Base-by-base conservation (phyloP, 1,140 invertebrate genomes). In the Maconellicoccus hirsutus region DNA sequence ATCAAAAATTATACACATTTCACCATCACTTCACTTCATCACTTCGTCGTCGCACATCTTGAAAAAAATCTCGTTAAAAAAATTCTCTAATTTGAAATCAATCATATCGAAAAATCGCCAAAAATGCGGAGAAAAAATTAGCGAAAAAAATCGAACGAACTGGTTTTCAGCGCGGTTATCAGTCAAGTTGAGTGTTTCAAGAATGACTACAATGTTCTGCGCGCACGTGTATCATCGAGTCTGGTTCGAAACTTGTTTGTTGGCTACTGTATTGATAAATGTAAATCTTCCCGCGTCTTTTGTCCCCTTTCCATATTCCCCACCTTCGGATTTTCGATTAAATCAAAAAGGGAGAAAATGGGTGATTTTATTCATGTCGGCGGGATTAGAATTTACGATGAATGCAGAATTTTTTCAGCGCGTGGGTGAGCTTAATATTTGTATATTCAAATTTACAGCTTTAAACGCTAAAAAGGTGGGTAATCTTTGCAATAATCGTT, bases 201-300 rank as follows among this genome's bases (percentile, higher is more conserved):
- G 61, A 66, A 66, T 61, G 61, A 66, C 61, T 59, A 59, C 52
- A 66, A 66, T 66, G 61, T 66, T 66, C 21, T 4, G 25, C 61
- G 61, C 22, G 61, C 61, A 66, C 61, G 61, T 66, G 61, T 26
- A 66, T 66, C 61, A 25, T 23, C 21, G 22, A 23, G 61, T 66
- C 61, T 66, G 61, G 61, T 66, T 66, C 1, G 22, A 25, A 26
- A 66, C 61, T 66, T 66, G 61, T 66, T 66, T 8, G 25, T 66
- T 26, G 61, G 61, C 61, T 66, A 66, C 61, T 66, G 61, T 66
- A 25, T 66, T 26, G 61, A 66, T 66, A 66, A 66, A 66, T 26
- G 61, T 25, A 66, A 66, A 25, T 66, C 10, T 66, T 66, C 61
- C 61, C 61, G 61, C 61, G 61, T 66, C 61, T 66, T 66, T 66